A percentile compares a stretch with the other conserved stretches of the same genome.
phyloP scores from a whole-genome alignment of 2,113 vertebrate genomes.

The Andinoacara biseriatus region DNA sequence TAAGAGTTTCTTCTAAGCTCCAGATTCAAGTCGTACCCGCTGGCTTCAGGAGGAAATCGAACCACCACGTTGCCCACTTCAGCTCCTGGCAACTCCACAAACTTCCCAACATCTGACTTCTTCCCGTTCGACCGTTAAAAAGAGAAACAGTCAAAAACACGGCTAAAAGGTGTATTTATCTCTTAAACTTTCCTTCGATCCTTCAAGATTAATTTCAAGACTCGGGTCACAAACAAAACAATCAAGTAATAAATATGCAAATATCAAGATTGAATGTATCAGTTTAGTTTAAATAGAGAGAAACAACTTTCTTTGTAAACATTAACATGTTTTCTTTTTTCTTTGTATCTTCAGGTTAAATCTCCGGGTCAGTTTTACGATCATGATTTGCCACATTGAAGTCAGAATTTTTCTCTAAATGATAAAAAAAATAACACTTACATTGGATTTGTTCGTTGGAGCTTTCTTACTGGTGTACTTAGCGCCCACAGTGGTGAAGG shows the following conservation, averaged over 20 bases:
- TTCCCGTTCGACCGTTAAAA: slow-evolving; percentile 88
- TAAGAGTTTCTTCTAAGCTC: not conserved
- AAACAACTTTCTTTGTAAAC: not conserved
- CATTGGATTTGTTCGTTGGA: slow-evolving; percentile 56
- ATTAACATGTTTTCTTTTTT: not conserved
- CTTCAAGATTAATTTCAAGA: not conserved
- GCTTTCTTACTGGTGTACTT: slow-evolving; percentile 80
- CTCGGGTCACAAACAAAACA: not conserved
- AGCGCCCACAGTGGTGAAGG: slow-evolving; percentile 85
- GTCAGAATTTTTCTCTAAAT: not conserved
- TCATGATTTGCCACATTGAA: not conserved
- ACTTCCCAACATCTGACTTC: slow-evolving; percentile 93
- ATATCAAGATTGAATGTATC: not conserved
- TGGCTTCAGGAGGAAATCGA: slow-evolving; percentile 97
- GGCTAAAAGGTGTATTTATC: not conserved
- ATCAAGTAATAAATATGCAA: not conserved
- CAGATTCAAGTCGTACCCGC: slow-evolving; percentile 82
- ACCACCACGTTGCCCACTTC: slow-evolving; percentile 98
- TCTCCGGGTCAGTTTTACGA: rapidly evolving
- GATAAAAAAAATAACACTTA: slow-evolving; percentile 55
- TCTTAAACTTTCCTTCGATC: not conserved
- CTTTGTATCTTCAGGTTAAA: not conserved
- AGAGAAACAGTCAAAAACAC: not conserved
- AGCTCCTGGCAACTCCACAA: slow-evolving; percentile 95
- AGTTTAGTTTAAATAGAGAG: not conserved